Evolutionary conservation across 2,888 invertebrate genomes (phyloP).

Genomic region (Melanophora roralis): DNA sequence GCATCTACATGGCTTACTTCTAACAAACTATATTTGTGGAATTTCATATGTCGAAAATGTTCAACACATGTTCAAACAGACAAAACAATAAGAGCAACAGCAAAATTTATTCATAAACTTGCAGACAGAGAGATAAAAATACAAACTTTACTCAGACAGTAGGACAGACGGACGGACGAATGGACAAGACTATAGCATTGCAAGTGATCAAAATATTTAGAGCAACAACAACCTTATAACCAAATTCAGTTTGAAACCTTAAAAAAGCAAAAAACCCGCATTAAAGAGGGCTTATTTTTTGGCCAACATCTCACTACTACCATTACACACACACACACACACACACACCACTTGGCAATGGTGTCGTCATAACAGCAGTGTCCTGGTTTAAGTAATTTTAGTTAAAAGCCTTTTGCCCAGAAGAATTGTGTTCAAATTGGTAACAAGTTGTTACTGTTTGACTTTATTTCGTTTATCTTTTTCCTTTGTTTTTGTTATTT

Average conservation of each 20-base stretch:
- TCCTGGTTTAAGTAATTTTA: slow-evolving; percentile 17
- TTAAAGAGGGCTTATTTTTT: slow-evolving; percentile 38
- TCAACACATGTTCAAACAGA: slow-evolving; percentile 60
- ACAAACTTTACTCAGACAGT: slow-evolving; percentile 3
- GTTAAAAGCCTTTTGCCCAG: slow-evolving; percentile 46
- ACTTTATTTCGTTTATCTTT: slow-evolving; percentile 23
- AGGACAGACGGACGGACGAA: slow-evolving; percentile 1
- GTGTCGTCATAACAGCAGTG: not conserved
- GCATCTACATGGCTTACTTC: not conserved
- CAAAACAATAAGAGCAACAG: not conserved
- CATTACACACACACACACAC: not conserved
- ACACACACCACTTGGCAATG: not conserved
- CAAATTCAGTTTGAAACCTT: slow-evolving; percentile 26
- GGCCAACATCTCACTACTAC: not conserved
- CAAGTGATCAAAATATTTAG: slow-evolving; percentile 48
- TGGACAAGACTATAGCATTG: slow-evolving; percentile 22
- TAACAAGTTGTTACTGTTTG: slow-evolving; percentile 60
- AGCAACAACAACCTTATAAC: slow-evolving; percentile 46
- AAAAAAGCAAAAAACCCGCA: not conserved
- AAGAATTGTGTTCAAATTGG: slow-evolving; percentile 57
- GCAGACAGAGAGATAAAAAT: slow-evolving; percentile 26
- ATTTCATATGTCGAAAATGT: slow-evolving; percentile 60
- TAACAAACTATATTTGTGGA: slow-evolving; percentile 40
- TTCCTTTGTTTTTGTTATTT: not conserved
- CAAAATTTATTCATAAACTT: slow-evolving; percentile 35